These are phyloP conservation scores for Drosophila tanythrix DNA, from an alignment of 2,888 invertebrate genomes.

Conservation along the genomic window DNA sequence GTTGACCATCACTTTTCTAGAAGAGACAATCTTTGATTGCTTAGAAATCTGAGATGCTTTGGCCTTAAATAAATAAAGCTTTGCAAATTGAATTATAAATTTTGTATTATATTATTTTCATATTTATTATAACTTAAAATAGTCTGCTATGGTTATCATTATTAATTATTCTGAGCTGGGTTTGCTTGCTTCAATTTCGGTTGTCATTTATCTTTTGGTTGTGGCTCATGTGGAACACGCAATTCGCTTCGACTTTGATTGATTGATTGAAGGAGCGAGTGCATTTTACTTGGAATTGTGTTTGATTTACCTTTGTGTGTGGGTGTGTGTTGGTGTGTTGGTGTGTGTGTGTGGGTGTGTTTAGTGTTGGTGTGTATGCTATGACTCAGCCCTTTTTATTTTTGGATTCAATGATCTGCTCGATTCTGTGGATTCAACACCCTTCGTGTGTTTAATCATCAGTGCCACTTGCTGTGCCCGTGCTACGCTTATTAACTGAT, in stretches of 20 bases:
- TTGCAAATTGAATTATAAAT: background rate
- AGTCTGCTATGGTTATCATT: background rate
- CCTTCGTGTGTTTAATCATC: slow-evolving; percentile 22
- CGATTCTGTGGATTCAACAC: slow-evolving; percentile 19
- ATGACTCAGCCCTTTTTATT: slow-evolving; percentile 31
- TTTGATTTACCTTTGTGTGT: slow-evolving; percentile 5
- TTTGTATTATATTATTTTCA: background rate
- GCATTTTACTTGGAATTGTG: slow-evolving; percentile 4
- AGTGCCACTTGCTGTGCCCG: slow-evolving; percentile 26
- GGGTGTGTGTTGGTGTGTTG: too few relatives aligned
- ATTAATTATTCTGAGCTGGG: slow-evolving; percentile 12
- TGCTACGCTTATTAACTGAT: slow-evolving; percentile 37
- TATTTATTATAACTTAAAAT: background rate
- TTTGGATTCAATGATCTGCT: background rate
- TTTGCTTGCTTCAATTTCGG: background rate
- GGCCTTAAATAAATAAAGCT: background rate
- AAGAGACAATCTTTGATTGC: background rate
- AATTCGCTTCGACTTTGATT: slow-evolving; percentile 43
- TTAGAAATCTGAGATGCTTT: background rate
- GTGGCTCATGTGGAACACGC: slow-evolving; percentile 11
- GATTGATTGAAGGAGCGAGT: slow-evolving; percentile 35
- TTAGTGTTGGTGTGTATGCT: background rate
- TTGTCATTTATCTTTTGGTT: slow-evolving; percentile 35
- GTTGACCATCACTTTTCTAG: background rate
- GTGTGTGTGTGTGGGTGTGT: background rate